Evolutionary conservation across 2,888 invertebrate species (phyloP), one percentile per base, ranked within the genome.

Genomic region (Drosophila anceps): DNA sequence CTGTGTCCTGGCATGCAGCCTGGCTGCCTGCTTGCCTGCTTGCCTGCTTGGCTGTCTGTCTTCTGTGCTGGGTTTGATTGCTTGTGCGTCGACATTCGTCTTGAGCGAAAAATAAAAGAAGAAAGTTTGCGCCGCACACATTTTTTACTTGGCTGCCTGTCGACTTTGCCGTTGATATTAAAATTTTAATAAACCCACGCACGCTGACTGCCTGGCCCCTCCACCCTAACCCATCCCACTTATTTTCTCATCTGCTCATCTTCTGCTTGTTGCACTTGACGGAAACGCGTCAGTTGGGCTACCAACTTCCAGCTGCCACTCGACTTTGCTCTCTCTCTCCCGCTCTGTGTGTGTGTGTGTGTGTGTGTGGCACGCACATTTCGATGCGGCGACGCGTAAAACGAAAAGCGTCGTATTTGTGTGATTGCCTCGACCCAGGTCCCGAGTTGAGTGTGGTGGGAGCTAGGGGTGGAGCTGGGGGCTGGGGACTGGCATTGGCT

Each of bases 141-240:
- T 89, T 84, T 84, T 89, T 89, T 84, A 84, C 88, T 84, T 81
- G 69, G 84, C 81, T 89, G 84, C 71, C 82, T 87, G 87, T 77
- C 84, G 89, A 73, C 84, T 76, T 81, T 83, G 63, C 84, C 85
- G 88, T 85, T 84, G 86, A 90, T 87, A 87, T 87, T 87, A 87
- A 87, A 87, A 87, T 87, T 87, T 87, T 88, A 87, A 87, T 87
- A 87, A 87, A 88, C 87, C 88, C 76, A 75, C 74, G 88, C 88
- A 81, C 73, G 78, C 73, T 74, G 81, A 69, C 81, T 75, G 66
- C 59, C 66, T 53, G 58, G 18, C 39, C n/a, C 53, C 10, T 4
- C 7, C 29, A 18, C 4, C 13, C 39, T 18, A 39, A 13, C 24
- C 10, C 27, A 13, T 1, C 2, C 18, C 13, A 15, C 24, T 29